Evolutionary conservation across 2,888 invertebrate species (phyloP).

Genomic region (Scaptomyza parva): DNA sequence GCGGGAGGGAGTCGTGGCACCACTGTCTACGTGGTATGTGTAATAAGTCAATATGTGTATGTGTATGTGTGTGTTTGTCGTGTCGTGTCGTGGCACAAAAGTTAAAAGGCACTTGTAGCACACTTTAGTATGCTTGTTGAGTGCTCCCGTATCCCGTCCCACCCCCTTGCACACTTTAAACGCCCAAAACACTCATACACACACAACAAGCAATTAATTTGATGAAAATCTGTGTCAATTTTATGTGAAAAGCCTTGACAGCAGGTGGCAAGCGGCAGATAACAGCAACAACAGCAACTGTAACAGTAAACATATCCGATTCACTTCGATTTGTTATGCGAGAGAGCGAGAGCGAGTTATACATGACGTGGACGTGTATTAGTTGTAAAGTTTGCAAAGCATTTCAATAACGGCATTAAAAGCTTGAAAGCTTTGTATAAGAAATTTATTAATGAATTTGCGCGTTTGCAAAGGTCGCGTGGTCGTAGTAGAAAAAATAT

Average conservation of each 20-base stretch:
- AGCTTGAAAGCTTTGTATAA: slow-evolving; percentile 27
- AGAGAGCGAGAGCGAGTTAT: neutral
- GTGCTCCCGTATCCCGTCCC: slow-evolving; percentile 12
- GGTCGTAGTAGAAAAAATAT: slow-evolving; percentile 14
- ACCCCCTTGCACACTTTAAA: slow-evolving; percentile 24
- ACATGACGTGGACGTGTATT: slow-evolving; percentile 30
- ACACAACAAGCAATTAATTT: slow-evolving; percentile 72
- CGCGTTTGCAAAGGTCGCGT: slow-evolving; percentile 49
- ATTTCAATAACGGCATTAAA: slow-evolving; percentile 25
- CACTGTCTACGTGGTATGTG: slow-evolving; percentile 31
- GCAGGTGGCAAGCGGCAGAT: neutral
- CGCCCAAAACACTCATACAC: slow-evolving; percentile 12
- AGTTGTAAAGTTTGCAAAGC: slow-evolving; percentile 11
- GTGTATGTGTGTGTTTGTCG: slow-evolving; percentile 30
- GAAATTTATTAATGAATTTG: slow-evolving; percentile 50
- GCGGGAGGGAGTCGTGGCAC: slow-evolving; percentile 13
- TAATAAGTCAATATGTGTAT: slow-evolving; percentile 15
- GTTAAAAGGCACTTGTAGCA: slow-evolving; percentile 55
- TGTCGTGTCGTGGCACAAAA: slow-evolving; percentile 8
- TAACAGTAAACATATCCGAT: slow-evolving; percentile 10
- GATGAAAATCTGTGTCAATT: slow-evolving; percentile 74
- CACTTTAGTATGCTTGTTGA: slow-evolving; percentile 75
- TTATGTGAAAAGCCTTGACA: slow-evolving; percentile 41
- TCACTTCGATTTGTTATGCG: slow-evolving; percentile 19
- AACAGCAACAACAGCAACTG: slow-evolving; percentile 23